Evolutionary conservation across 1,140 invertebrate species (phyloP).

Genomic region (Whitmania pigra): DNA sequence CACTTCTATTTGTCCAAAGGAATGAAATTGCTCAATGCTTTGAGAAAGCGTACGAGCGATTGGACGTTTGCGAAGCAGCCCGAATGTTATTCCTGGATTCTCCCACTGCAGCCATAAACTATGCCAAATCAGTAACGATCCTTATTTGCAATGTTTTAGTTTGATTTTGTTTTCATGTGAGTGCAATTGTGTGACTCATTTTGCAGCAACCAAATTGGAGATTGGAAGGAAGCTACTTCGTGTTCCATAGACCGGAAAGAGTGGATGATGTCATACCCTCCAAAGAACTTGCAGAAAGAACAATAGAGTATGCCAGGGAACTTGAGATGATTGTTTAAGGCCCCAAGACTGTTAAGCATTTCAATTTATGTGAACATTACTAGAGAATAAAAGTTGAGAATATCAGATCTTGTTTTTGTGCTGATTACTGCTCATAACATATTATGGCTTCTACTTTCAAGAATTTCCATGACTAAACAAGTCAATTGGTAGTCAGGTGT

Average conservation of each 20-base stretch:
- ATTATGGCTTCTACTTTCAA: no score
- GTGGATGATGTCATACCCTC: conserved; percentile 73
- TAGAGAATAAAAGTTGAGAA: no score
- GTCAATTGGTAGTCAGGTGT: no score
- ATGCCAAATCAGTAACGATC: not conserved
- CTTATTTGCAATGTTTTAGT: not conserved
- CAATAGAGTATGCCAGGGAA: conserved; percentile 91
- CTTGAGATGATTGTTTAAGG: conserved; percentile 94
- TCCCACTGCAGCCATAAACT: conserved; percentile 5
- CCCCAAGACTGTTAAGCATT: not conserved
- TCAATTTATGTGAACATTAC: no score
- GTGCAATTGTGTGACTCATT: conserved; percentile 17
- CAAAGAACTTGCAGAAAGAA: conserved; percentile 71
- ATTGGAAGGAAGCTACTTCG: conserved; percentile 62
- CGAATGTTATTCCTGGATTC: conserved; percentile 75
- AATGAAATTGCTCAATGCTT: conserved; percentile 91
- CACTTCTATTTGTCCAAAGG: conserved; percentile 27
- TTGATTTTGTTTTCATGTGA: not conserved
- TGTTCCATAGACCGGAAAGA: conserved; percentile 54
- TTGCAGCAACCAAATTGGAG: conserved; percentile 56
- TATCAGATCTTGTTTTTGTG: no score
- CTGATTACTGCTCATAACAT: no score
- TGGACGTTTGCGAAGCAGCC: conserved; percentile 71
- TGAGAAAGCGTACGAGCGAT: conserved; percentile 85
- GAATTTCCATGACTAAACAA: no score